Base-by-base conservation (phyloP, 2,888 invertebrate species). In the Agrochola lota region DNA sequence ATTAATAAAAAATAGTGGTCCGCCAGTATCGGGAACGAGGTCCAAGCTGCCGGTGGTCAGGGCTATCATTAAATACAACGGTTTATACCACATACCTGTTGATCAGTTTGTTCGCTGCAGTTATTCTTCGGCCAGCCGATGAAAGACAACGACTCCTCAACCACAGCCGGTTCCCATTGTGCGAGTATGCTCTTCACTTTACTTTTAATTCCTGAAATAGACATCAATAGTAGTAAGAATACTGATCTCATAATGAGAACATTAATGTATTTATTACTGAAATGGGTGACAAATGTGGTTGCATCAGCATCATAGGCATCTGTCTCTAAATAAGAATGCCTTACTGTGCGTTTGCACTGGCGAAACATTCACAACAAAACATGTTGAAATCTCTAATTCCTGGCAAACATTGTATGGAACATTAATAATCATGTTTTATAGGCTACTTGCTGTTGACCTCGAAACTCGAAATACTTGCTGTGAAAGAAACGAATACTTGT, bases 81-180 rank as follows among this genome's bases (percentile, higher is more conserved):
- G 1, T 26, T 57, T 15, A 12, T 59, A 17, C 0, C 26, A 40
- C 30, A 52, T 88, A 93, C 97, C 96, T 90, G 93, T 59, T 91
- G 90, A 35, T 94, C 93, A 0, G 87, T 81, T 35, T 92, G 90
- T n/a, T 92, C 91, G n/a, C 77, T 89, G 20, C 89, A 88, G n/a
- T 88, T 92, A 73, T 91, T 93, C 93, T 98, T 98, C 89, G 98
- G 98, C 93, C 98, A 98, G 88, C 99, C 98, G 68, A 99, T 97
- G 89, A 98, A 98, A 17, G 98, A 97, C 66, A 99, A 97, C 0
- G 99, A 98, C 91, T 99, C 98, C 91, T 99, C 99, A 0, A 99
- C 98, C 59, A 98, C 95, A 15, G 97, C 97, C 0, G 98, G 98
- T 92, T 99, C 98, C 98, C 99, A 99, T 4, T 99, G 97, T 71